Base-by-base conservation (phyloP, 2,888 invertebrate genomes). In the Oegoconia quadripuncta region DNA sequence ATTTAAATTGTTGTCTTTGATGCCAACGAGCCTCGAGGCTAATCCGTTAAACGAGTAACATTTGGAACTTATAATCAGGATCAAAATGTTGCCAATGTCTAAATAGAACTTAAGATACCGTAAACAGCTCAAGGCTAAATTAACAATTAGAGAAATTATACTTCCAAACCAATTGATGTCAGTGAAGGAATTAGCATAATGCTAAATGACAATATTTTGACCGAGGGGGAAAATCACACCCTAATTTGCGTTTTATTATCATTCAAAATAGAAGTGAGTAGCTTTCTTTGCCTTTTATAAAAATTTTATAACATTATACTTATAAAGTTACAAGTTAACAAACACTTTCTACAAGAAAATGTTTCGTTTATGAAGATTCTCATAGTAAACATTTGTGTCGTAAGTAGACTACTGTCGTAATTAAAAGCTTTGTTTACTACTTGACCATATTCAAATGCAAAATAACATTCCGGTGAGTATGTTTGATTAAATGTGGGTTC, bases 81-180 rank as follows among this genome's bases (percentile, higher is more conserved):
- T 41, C 14, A 43, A 39, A 32, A 31, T 36, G 20, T 27, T 20
- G 31, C 35, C 37, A 39, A 41, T 41, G 28, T 17, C 15, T 20
- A 37, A 40, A 37, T 31, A 26, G 16, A 37, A 39, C 23, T 37
- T 37, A 43, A 46, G 42, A 37, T 30, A 50, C 34, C 34, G 40
- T 42, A 52, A 61, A 63, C 33, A 55, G 55, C 64, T 44, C 12
- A 23, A 28, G 51, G 64, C 44, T 0, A 56, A 43, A 52, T 61
- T 61, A 48, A 50, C 64, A 64, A 64, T 64, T 63, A 64, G 46
- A 41, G 39, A 53, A 64, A 61, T 63, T 64, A 58, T 54, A 44
- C 51, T 50, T 49, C 48, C 49, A 52, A 55, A 57, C 44, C 41
- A 31, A 46, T 44, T 48, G 46, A 47, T 34, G 48, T 43, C 26